A percentile compares a stretch with the other conserved stretches of the same genome.
phyloP scores from a whole-genome alignment of 2,797 vertebrate species.

The Tamandua tetradactyla region DNA sequence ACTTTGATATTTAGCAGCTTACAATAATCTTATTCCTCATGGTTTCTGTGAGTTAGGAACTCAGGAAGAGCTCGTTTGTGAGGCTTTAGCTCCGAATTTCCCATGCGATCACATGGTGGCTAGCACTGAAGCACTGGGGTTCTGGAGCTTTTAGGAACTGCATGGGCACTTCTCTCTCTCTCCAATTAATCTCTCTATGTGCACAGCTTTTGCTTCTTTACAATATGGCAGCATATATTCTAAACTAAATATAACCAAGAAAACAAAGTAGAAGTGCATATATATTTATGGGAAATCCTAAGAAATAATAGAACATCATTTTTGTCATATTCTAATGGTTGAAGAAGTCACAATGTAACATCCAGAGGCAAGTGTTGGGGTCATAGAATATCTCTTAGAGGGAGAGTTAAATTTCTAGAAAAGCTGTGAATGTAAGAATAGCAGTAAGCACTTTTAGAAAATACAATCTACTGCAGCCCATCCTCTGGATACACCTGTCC shows the following conservation, averaged over 20 bases:
- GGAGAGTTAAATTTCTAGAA: background rate
- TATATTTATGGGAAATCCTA: background rate
- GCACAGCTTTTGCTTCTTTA: background rate
- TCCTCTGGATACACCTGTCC: background rate
- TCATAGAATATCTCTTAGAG: background rate
- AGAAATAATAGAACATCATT: background rate
- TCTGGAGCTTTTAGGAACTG: background rate
- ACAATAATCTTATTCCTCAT: background rate
- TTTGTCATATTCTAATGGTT: background rate
- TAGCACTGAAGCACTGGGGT: background rate
- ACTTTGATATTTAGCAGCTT: background rate
- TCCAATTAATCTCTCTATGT: background rate
- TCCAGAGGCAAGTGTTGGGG: background rate
- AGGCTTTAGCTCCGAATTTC: background rate
- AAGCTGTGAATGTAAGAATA: background rate
- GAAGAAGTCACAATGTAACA: background rate
- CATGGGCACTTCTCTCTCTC: background rate
- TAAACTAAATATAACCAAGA: background rate
- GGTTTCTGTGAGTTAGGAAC: background rate
- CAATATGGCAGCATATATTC: background rate
- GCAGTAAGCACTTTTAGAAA: background rate
- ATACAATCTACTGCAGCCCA: background rate
- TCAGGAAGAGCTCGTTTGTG: background rate
- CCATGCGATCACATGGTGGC: background rate
- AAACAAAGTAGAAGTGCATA: background rate